Base-by-base conservation (phyloP, 2,113 vertebrate species). In the Scomber scombrus region DNA sequence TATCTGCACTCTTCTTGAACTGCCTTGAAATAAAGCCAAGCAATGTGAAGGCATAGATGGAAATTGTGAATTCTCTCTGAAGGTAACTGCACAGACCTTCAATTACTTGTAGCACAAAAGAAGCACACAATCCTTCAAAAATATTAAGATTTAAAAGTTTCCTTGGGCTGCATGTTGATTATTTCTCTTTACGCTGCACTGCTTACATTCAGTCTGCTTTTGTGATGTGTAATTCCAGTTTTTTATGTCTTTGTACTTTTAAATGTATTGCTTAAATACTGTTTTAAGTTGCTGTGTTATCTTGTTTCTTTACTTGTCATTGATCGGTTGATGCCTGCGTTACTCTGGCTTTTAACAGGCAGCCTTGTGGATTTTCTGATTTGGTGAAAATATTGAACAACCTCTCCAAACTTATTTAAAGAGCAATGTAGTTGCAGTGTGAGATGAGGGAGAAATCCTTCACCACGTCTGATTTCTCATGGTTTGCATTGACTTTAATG, bases 1-100 rank as follows among this genome's bases (percentile, higher is more conserved):
- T 64, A 73, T 80, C 65, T 68, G 68, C 50, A 34, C 58, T 74
- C 10, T 26, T 74, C 61, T 74, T 54, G 65, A 77, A 52, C 71
- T 50, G 61, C 52, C 34, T 62, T 45, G 45, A 51, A 43, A 51
- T 73, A 75, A 82, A 67, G 23, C 71, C 52, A 45, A 71, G 46
- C 45, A 45, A 62, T 52, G 16, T 12, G 18, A 45, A n/a, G 13
- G 3, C 6, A 7, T 21, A 31, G 40, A 58, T 81, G 43, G 65
- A 58, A 67, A 80, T 9, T 18, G 50, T 58, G 15, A 21, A 67
- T 61, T 82, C 4, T 65, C 18, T 69, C 29, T 45, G 69, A 68
- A 62, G 46, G 10, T 43, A 76, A 55, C 57, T 68, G 31, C 63
- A 77, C 47, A 62, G 45, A 34, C 23, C 34, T 60, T 34, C 52